Evolutionary conservation across 2,113 vertebrate genomes (phyloP).

Genomic region (Eidolon helvum): DNA sequence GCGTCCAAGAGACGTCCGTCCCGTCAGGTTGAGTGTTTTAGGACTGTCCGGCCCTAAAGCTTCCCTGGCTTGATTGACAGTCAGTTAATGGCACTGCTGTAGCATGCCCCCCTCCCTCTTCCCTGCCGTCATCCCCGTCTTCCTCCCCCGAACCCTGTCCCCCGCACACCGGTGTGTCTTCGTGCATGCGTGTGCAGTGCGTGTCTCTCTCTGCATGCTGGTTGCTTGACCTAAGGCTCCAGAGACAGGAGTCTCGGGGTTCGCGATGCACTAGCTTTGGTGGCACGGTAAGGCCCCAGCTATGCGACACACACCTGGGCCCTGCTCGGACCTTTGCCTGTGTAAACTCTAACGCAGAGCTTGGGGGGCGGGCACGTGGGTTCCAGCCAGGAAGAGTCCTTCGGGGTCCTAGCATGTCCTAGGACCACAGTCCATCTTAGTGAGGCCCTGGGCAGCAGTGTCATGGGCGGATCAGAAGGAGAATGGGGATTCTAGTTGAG

Average conservation of each 20-base stretch:
- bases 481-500: not conserved
- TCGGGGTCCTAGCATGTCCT: not conserved
- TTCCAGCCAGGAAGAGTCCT: not conserved
- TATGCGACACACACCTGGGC: not conserved
- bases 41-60: constrained; percentile 71
- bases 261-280: constrained; percentile 51
- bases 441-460: not conserved
- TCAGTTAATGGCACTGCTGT: not conserved
- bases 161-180: constrained; percentile 46
- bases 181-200: constrained; percentile 69
- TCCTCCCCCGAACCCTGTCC: not conserved
- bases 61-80: constrained; percentile 66
- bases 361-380: not conserved
- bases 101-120: not conserved
- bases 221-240: not conserved
- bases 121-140: not conserved
- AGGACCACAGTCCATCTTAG: not conserved
- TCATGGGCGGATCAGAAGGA: not conserved
- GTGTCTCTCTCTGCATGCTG: constrained; percentile 51
- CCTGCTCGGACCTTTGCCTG: not conserved
- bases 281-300: constrained; percentile 70
- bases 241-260: not conserved
- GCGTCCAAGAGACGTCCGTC: constrained; percentile 43
- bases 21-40: constrained; percentile 71
- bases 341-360: constrained; percentile 35